Base-by-base conservation (phyloP, 2,113 vertebrate genomes). In the Progne subis region DNA sequence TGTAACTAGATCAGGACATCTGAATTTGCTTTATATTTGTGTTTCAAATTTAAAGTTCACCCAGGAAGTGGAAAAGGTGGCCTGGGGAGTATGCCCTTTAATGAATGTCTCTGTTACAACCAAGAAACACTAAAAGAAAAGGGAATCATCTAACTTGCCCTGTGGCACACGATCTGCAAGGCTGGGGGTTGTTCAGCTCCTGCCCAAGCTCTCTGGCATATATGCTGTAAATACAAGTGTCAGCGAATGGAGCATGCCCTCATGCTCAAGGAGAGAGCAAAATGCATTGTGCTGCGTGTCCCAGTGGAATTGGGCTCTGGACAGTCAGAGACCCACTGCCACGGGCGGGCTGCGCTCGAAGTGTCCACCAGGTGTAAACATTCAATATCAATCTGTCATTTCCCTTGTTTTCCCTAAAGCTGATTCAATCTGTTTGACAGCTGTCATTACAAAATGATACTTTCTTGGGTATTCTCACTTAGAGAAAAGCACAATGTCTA, bases 141-240 rank as follows among this genome's bases (percentile, higher is more conserved):
- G 9, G 14, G 37, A 61, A 74, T 80, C 12, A 32, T 50, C 68
- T 74, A 70, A 75, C 59, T 77, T 67, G 46, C 13, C 52, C 79
- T 4, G 9, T 77, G 63, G 78, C 75, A 77, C 20, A 25, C 0
- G 1, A 49, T 43, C 57, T 82, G 61, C 43, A 80, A 63, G 49
- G 23, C n/a, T 76, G n/a, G 65, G 28, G 20, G 16, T 32, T 82
- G 69, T 64, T 85, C 67, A 47, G 50, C 53, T 92, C 82, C 50
- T 11, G 7, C 43, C 26, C 63, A 60, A 71, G 53, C 47, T 92
- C 67, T 96, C 90, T 81, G 55, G 60, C 79, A 88, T 52, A 60
- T n/a, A 43, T 12, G 63, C 70, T 94, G 59, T 59, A 63, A 91
- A 94, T 95, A 85, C 75, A 90, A 94, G 49, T 88, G 78, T 82